These are phyloP conservation scores for Halocynthia aurantium DNA, from an alignment of 23 tunicate species.

Conservation along the genomic window DNA sequence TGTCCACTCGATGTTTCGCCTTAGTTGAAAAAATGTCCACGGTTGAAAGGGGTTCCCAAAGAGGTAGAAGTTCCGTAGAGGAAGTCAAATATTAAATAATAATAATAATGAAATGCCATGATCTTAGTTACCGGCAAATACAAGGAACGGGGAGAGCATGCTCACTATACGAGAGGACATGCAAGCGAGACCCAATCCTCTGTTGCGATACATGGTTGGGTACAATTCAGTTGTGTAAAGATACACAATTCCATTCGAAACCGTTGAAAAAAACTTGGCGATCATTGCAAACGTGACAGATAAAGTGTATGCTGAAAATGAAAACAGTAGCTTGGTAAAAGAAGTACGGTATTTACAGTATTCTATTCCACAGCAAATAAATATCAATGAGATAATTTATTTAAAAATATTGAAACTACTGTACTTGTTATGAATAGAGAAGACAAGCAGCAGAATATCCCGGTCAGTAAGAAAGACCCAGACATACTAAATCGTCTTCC, in stretches of 20 bases:
- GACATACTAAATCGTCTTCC: conserved; percentile 16
- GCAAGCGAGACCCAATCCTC: conserved; percentile 29
- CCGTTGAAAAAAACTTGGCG: conserved; percentile 21
- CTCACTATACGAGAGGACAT: conserved; percentile 16
- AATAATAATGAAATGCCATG: too few species aligned
- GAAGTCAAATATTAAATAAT: too few species aligned
- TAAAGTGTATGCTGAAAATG: too few species aligned
- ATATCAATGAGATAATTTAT: too few species aligned
- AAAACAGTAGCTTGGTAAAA: too few species aligned
- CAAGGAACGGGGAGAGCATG: conserved; percentile 20
- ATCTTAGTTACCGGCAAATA: conserved; percentile 11
- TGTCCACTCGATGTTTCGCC: conserved; percentile 9
- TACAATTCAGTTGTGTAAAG: conserved; percentile 37
- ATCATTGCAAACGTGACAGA: conserved; percentile 17
- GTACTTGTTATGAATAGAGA: too few species aligned
- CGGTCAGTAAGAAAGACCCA: conserved; percentile 3
- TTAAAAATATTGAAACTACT: too few species aligned
- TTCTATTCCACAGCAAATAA: too few species aligned
- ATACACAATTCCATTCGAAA: conserved; percentile 21
- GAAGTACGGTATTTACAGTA: too few species aligned
- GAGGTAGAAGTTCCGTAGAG: too few species aligned
- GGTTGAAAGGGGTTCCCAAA: too few species aligned
- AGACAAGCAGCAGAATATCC: not conserved
- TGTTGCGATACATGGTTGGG: conserved; percentile 33
- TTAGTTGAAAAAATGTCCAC: not conserved